Evolutionary conservation across 1,140 invertebrate species (phyloP), one percentile per base, ranked within the genome.

Genomic region (Microvelia longipes): DNA sequence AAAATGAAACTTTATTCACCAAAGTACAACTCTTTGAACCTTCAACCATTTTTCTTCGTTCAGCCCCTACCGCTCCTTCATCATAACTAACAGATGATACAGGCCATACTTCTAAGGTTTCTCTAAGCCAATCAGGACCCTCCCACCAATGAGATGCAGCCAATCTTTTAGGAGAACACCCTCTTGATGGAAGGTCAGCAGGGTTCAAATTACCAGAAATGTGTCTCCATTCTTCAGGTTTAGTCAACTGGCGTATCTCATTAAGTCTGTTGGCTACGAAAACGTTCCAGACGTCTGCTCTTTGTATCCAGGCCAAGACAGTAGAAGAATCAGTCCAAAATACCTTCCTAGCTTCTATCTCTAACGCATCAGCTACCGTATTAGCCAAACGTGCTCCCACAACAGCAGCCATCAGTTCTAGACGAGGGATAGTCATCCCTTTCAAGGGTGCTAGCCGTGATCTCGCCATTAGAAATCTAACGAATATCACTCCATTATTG

Each of bases 141-240:
- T 79, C 75, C 75, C 75, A 77, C 79, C 79, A 81, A 70, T 73
- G 72, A 5, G 74, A 75, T 29, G 77, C 71, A 2, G 77, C n/a
- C 14, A 80, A 73, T 25, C 70, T 15, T 68, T 73, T 73, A 1
- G 75, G 67, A 2, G 68, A 27, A 72, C 76, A 78, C 29, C 79
- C 78, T 73, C 79, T 71, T 15, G 79, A 81, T 15, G 77, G 75
- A 5, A 80, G 70, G 73, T 82, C 80, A n/a, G 79, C 80, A 5
- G 80, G 78, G 72, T 81, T 82, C 24, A 71, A 50, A 24, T 71
- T 68, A 1, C 77, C 78, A 2, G 78, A 77, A 15, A 80, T 72
- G 73, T 81, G 75, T 28, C 72, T 63, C 78, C 79, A 81, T 2
- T 72, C 5, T 11, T 19, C 35, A 60, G 5, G 5, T 60, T 60